Conservation (phyloP, 2,113 vertebrate species). For the Pterophyllum scalare region DNA sequence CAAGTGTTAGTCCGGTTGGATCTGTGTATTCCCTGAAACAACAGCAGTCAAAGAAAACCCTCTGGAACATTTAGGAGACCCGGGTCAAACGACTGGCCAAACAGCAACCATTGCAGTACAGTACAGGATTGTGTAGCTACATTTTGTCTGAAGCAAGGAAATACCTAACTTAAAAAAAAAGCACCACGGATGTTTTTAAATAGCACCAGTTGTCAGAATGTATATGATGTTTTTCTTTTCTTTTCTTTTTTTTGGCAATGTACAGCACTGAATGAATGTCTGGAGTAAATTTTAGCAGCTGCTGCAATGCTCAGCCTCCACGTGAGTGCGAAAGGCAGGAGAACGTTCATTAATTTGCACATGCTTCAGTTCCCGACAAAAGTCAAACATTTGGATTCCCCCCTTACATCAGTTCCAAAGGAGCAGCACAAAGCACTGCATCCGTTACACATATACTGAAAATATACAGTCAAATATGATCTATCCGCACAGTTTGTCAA, state of each 20-base stretch:
- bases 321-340: conserved; percentile 55
- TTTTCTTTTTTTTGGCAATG: conserved; percentile 67
- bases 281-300: conserved; percentile 54
- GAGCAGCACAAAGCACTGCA: conserved; percentile 64
- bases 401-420: conserved; percentile 46
- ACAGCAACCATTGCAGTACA: conserved; percentile 55
- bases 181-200: conserved; percentile 81
- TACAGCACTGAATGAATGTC: conserved; percentile 67
- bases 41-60: conserved; percentile 40
- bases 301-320: conserved; percentile 62
- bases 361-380: conserved; percentile 44
- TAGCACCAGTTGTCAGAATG: conserved; percentile 84
- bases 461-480: conserved; percentile 68
- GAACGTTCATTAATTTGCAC: conserved; percentile 36
- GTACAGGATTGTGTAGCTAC: conserved; percentile 73
- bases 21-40: conserved; percentile 62
- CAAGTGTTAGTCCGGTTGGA: conserved; percentile 33
- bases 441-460: conserved; percentile 66
- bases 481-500: conserved; percentile 64
- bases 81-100: conserved; percentile 14
- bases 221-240: conserved; percentile 37
- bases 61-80: neutral
- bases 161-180: conserved; percentile 64
- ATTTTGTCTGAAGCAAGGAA: conserved; percentile 75
- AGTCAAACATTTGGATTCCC: conserved; percentile 41